phyloP scores from a whole-genome alignment of 2,888 invertebrate species.

The Pocota personata region DNA sequence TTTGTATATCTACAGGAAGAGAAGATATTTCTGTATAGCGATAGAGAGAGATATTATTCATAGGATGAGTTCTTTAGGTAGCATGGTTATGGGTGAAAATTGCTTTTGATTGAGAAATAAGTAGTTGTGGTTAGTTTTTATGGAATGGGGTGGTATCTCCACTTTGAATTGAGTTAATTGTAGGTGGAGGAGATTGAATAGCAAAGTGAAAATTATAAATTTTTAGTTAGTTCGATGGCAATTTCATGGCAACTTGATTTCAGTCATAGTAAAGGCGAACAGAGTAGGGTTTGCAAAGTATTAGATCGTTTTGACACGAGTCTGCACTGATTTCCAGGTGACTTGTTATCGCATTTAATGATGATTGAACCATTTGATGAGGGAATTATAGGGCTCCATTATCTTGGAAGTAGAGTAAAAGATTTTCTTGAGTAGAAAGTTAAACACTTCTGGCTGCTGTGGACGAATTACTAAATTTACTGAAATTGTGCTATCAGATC shows the following conservation, averaged over 20 bases:
- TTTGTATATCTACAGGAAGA: conserved; percentile 19
- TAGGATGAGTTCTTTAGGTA: conserved; percentile 47
- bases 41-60: conserved; percentile 41
- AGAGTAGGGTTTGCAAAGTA: no score
- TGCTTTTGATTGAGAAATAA: conserved; percentile 71
- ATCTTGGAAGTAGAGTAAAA: no score
- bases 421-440: no score
- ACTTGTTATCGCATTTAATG: no score
- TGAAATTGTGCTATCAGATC: no score
- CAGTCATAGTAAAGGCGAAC: no score
- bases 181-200: conserved; percentile 4
- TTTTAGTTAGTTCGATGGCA: not conserved
- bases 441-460: no score
- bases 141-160: conserved; percentile 31
- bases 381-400: no score
- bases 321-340: no score
- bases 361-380: no score
- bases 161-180: conserved; percentile 32
- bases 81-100: conserved; percentile 68
- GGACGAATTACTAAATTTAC: no score
- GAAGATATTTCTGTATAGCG: not conserved
- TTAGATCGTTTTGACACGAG: no score
- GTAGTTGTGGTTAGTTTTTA: conserved; percentile 41
- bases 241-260: not conserved
- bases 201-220: conserved; percentile 28